Evolutionary conservation across 2,113 vertebrate genomes (phyloP), one percentile per base, ranked within the genome.

Genomic region (Microcebus jonahi): DNA sequence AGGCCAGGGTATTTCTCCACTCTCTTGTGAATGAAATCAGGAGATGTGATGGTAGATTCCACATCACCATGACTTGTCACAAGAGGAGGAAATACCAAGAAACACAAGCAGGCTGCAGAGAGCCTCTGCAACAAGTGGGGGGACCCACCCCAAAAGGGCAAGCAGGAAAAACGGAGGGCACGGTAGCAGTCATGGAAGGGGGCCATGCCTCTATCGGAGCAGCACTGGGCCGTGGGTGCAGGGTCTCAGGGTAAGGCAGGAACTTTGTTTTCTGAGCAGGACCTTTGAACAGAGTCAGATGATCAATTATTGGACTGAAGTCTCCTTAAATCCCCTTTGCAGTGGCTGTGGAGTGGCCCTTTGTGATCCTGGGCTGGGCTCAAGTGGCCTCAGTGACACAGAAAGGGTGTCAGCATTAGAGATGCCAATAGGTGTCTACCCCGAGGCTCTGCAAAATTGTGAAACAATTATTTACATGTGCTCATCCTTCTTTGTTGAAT

Each of bases 121-220:
- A 70, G 42, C 8, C 9, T 7, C 3, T 15, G 23, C 14, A 50
- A 39, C 3, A 23, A 20, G 15, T 31, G 6, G 27, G 67, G 61
- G 63, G 42, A 50, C 29, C 5, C 29, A 8, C 10, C 21, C 42
- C 25, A 0, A 34, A 67, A 50, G 2, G 10, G 42, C 8, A 3
- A 48, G 53, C 2, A 29, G 76, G 42, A 27, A 29, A 53, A 39
- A 2, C 18, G 15, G 15, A 36, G 34, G 25, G 11, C 13, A 2
- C 3, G 1, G 0, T 14, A 20, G 34, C 17, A n/a, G 5, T 39
- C 29, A 12, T 20, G 23, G 5, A 18, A 27, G 36, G 10, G 18
- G 18, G 39, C 5, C 53, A 0, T 7, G 31, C 27, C 31, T 75
- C 31, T 25, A 36, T 75, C 59, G 63, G 61, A 57, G 34, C 25